phyloP scores from a whole-genome alignment of 2,113 vertebrate genomes.

The Ptilonorhynchus violaceus region DNA sequence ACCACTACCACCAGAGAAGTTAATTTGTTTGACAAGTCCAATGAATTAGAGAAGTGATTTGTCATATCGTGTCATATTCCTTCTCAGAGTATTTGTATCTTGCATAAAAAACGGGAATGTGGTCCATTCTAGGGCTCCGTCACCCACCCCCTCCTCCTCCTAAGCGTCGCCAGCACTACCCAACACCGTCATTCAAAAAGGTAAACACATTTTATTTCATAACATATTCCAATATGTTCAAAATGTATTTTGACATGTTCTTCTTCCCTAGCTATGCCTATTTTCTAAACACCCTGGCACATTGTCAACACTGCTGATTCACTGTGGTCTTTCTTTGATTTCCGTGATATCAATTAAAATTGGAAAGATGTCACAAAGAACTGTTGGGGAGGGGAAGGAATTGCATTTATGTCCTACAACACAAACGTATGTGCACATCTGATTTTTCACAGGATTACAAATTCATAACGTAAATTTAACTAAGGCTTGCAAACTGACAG shows the following conservation, averaged over 20 bases:
- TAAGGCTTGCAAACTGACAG: constrained; percentile 34
- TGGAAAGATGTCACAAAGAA: constrained; percentile 55
- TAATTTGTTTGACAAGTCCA: constrained; percentile 61
- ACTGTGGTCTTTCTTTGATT: constrained; percentile 58
- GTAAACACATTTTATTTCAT: constrained; percentile 61
- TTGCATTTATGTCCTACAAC: constrained; percentile 38
- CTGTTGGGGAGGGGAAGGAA: neutral
- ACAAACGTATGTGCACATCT: constrained; percentile 55
- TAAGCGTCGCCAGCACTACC: constrained; percentile 37
- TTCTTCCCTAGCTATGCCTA: constrained; percentile 49
- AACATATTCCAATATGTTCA: constrained; percentile 61
- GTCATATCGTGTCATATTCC: constrained; percentile 28
- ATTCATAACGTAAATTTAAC: constrained; percentile 62
- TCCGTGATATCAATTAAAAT: constrained; percentile 60
- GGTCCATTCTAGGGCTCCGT: constrained; percentile 35
- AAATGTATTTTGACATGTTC: constrained; percentile 54
- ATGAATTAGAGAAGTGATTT: constrained; percentile 54
- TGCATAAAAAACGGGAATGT: neutral
- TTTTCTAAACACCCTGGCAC: constrained; percentile 56
- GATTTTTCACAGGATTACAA: constrained; percentile 54
- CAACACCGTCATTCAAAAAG: constrained; percentile 57
- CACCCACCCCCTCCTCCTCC: constrained; percentile 49
- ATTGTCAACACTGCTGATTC: constrained; percentile 58
- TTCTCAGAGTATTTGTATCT: constrained; percentile 11
- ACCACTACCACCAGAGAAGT: neutral